phyloP scores from a whole-genome alignment of 2,888 invertebrate species.

The Morpho deidamia region DNA sequence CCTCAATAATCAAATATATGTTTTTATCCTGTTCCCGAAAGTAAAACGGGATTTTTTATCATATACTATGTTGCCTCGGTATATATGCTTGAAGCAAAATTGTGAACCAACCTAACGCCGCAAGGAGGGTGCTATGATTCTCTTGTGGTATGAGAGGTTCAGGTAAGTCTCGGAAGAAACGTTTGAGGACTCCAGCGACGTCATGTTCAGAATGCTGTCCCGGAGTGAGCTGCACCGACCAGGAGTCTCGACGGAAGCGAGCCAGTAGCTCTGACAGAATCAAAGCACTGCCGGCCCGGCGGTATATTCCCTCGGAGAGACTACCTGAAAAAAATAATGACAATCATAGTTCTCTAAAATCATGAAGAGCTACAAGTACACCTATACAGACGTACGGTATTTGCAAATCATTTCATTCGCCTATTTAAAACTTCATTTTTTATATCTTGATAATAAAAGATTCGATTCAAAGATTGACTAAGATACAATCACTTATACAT shows the following conservation, averaged over 20 bases:
- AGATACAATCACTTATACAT: too few species aligned
- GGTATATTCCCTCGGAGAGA: conserved; percentile 92
- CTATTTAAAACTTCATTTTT: too few species aligned
- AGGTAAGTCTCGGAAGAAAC: conserved; percentile 93
- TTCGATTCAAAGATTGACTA: too few species aligned
- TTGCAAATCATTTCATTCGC: neutral
- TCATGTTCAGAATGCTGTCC: conserved; percentile 91
- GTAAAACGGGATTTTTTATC: too few species aligned
- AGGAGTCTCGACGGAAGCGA: conserved; percentile 88
- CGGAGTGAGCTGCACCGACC: conserved; percentile 88
- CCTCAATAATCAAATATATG: too few species aligned
- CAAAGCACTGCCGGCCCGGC: conserved; percentile 88
- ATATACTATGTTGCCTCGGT: too few species aligned
- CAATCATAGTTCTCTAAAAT: too few species aligned
- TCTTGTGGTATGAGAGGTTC: conserved; percentile 88
- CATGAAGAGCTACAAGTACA: too few species aligned
- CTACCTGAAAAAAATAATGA: conserved; percentile 73
- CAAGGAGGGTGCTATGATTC: conserved; percentile 82
- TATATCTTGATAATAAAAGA: too few species aligned
- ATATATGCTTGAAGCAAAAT: too few species aligned
- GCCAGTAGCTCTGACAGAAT: conserved; percentile 85
- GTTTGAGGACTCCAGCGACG: conserved; percentile 91
- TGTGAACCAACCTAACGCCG: conserved; percentile 79
- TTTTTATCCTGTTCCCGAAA: too few species aligned
- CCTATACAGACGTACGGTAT: neutral